These are phyloP conservation scores for Ciconia stormi DNA, from an alignment of 2,113 vertebrate genomes.

Conservation along the genomic window DNA sequence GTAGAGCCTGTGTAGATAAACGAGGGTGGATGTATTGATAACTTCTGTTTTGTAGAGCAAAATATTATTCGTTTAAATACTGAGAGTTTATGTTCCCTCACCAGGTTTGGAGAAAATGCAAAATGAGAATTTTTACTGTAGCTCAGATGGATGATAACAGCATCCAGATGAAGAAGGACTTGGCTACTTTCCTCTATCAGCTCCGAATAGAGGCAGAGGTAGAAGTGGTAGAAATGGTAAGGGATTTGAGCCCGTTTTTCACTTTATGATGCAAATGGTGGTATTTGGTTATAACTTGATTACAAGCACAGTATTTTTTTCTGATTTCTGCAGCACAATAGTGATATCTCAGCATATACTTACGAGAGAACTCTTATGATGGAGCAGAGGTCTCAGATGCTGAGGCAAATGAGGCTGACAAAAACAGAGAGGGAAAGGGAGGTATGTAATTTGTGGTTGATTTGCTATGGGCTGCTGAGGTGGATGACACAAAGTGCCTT, in stretches of 20 bases:
- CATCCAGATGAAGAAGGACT: conserved; percentile 99
- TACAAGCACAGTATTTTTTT: neutral
- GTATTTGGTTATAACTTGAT: neutral
- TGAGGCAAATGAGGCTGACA: conserved; percentile 95
- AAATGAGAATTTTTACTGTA: conserved; percentile 97
- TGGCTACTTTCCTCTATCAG: conserved; percentile 94
- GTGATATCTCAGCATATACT: conserved; percentile 97
- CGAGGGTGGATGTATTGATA: neutral
- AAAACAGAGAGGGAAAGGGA: conserved; percentile 92
- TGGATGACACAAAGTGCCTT: neutral
- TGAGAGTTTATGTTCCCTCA: neutral
- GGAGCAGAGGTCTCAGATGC: conserved; percentile 98
- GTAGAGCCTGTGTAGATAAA: neutral
- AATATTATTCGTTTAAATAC: neutral
- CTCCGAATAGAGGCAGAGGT: conserved; percentile 96
- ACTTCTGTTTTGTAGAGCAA: neutral
- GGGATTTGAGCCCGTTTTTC: neutral
- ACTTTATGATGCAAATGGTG: neutral
- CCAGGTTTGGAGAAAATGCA: conserved; percentile 97
- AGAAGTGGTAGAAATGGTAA: conserved; percentile 98
- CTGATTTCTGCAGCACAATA: conserved; percentile 83
- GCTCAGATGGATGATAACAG: conserved; percentile 99
- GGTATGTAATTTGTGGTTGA: conserved; percentile 71
- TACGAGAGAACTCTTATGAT: conserved; percentile 98
- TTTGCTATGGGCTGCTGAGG: neutral